Percentiles rank a stretch among this genome's conserved stretches.
Conservation (phyloP, 2,888 invertebrate genomes). For the Napeogenes inachia region DNA sequence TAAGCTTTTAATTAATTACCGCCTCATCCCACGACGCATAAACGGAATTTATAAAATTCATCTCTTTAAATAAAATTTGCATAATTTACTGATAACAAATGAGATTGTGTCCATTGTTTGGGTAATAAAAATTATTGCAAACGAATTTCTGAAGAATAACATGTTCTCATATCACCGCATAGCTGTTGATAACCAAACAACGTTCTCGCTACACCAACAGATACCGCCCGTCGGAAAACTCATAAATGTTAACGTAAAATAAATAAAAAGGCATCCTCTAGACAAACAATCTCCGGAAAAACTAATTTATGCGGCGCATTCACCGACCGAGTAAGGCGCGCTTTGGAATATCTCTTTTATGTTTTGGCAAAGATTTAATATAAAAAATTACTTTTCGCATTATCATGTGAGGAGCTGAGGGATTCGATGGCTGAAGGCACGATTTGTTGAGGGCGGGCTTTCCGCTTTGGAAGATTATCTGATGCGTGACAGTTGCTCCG, state of each 20-base stretch:
- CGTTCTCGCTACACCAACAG: conserved; percentile 33
- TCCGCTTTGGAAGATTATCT: conserved; percentile 62
- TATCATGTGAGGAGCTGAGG: conserved; percentile 60
- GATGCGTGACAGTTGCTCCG: conserved; percentile 67
- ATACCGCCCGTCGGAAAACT: conserved; percentile 47
- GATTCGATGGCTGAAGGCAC: conserved; percentile 49
- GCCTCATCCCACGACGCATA: conserved; percentile 44
- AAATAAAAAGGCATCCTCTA: conserved; percentile 58
- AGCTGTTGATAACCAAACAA: conserved; percentile 33
- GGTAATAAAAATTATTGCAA: conserved; percentile 3
- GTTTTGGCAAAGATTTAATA: conserved; percentile 72
- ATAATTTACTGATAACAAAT: conserved; percentile 28
- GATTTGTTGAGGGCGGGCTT: conserved; percentile 52
- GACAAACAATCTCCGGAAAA: conserved; percentile 71
- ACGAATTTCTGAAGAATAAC: too few species aligned
- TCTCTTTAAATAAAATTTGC: conserved; percentile 48
- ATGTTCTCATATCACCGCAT: conserved; percentile 22
- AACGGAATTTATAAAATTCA: conserved; percentile 38
- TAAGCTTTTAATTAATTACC: conserved; percentile 74
- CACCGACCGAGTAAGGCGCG: conserved; percentile 55
- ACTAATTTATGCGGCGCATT: conserved; percentile 73
- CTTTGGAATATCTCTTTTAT: conserved; percentile 65
- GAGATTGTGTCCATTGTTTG: too few species aligned
- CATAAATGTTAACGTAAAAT: conserved; percentile 67
- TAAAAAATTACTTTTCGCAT: conserved; percentile 73